Evolutionary conservation across 2,797 vertebrate species (phyloP).

Genomic region (Melanogrammus aeglefinus): DNA sequence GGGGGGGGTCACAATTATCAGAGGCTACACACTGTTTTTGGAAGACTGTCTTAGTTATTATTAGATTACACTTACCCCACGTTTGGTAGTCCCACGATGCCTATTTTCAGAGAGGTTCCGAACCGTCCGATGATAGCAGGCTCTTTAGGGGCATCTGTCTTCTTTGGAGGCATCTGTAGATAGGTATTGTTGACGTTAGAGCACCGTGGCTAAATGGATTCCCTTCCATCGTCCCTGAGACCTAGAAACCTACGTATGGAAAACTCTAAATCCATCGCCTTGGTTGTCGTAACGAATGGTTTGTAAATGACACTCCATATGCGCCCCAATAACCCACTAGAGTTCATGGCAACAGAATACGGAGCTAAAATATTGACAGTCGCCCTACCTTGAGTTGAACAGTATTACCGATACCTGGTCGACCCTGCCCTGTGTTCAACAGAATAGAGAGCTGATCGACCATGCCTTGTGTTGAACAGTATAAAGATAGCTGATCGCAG

Average conservation of each 20-base stretch:
- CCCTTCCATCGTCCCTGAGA: too few species aligned
- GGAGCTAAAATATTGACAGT: too few species aligned
- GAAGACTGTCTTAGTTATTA: background rate
- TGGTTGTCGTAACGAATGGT: background rate
- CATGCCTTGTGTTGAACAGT: background rate
- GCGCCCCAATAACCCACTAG: too few species aligned
- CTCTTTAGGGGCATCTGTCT: slow-evolving; percentile 85
- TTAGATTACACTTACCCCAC: slow-evolving; percentile 83
- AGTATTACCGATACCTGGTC: background rate
- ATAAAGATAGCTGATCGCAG: background rate
- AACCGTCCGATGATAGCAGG: slow-evolving; percentile 91
- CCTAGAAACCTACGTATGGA: background rate
- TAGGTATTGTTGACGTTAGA: slow-evolving; percentile 15
- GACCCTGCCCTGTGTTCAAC: background rate
- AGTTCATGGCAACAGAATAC: too few species aligned
- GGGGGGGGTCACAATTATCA: slow-evolving; percentile 18
- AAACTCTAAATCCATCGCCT: background rate
- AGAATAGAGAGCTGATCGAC: background rate
- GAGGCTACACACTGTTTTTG: background rate
- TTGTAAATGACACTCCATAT: background rate
- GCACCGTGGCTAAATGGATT: background rate
- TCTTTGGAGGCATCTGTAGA: slow-evolving; percentile 96
- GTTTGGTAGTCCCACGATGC: slow-evolving; percentile 97
- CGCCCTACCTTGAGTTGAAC: background rate
- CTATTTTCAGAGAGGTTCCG: slow-evolving; percentile 95